These are phyloP conservation scores for Numenius arquata DNA, from an alignment of 2,113 vertebrate species.

Conservation along the genomic window DNA sequence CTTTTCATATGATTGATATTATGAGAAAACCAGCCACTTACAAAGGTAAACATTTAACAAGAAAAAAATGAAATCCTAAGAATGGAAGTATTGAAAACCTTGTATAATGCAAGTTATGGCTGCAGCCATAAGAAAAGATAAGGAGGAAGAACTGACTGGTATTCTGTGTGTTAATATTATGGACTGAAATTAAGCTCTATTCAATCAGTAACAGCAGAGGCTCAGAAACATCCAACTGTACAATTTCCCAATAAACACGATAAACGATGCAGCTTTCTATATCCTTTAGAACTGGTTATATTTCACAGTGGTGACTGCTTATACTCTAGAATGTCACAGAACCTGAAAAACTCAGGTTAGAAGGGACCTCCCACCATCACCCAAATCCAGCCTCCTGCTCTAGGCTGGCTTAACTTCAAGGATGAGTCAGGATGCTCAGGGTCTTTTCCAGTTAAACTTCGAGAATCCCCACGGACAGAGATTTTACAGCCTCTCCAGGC, in stretches of 20 bases:
- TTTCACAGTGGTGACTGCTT: not conserved
- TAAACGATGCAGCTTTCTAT: not conserved
- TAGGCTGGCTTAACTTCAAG: not conserved
- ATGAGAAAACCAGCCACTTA: not conserved
- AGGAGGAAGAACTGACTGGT: not conserved
- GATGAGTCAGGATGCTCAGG: not conserved
- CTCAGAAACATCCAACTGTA: not conserved
- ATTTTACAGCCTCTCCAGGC: not conserved
- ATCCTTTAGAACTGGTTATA: not conserved
- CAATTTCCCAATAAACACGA: not conserved
- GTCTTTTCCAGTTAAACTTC: not conserved
- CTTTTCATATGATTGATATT: not conserved
- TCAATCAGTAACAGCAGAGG: not conserved
- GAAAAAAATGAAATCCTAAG: not conserved
- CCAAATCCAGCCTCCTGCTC: not conserved
- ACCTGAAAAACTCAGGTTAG: not conserved
- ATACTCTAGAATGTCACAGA: not conserved
- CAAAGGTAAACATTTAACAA: constrained; percentile 3
- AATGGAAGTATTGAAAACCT: not conserved
- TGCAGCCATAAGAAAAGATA: not conserved
- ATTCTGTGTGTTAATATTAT: not conserved
- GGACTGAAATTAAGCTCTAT: not conserved
- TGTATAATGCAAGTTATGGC: not conserved
- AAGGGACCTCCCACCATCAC: not conserved
- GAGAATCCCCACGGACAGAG: not conserved